Conservation (phyloP, 2,888 invertebrate species). For the Phengaris alcon region DNA sequence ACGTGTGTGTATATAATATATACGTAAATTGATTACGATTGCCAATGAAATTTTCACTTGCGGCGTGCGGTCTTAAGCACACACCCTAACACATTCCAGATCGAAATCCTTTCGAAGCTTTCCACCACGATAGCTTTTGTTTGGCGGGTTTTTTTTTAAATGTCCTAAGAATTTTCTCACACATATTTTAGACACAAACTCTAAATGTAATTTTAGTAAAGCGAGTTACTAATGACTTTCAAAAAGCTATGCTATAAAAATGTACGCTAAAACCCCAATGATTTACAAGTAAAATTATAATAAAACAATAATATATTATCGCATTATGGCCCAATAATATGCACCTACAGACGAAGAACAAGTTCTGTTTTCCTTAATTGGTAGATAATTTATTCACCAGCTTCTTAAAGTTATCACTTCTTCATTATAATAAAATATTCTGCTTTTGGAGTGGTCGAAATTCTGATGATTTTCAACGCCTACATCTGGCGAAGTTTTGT, state of each 20-base stretch:
- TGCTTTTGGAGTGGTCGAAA: background rate
- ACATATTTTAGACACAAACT: no score
- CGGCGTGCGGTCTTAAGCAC: no score
- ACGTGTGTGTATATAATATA: no score
- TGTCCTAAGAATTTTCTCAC: no score
- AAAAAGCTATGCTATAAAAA: background rate
- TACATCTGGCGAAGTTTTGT: background rate
- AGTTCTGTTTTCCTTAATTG: background rate
- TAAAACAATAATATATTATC: background rate
- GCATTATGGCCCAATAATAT: background rate
- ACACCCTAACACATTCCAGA: no score
- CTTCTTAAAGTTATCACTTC: constrained; percentile 1
- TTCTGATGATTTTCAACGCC: background rate
- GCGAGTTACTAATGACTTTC: background rate
- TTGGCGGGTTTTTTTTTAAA: no score
- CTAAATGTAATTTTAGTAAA: background rate
- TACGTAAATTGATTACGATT: no score
- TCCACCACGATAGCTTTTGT: no score
- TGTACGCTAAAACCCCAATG: background rate
- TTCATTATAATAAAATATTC: background rate
- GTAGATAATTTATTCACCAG: background rate
- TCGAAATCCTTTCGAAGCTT: no score
- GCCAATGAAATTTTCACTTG: no score
- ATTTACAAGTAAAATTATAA: background rate
- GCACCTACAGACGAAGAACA: background rate